Conservation (phyloP, 2,113 vertebrate species). For the Melospiza melodia region DNA sequence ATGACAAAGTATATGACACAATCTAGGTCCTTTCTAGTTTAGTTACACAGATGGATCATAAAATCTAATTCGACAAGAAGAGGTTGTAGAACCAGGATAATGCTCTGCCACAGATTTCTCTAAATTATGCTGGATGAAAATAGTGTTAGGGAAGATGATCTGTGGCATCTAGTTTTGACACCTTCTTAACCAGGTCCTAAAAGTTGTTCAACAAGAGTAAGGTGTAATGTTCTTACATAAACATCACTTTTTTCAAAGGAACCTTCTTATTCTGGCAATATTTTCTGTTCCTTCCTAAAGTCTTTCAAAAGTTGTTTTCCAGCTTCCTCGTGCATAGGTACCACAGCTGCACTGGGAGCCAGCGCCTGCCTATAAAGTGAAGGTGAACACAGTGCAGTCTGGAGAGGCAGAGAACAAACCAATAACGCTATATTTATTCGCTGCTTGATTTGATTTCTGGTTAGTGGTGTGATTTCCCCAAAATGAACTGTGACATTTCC, state of each 20-base stretch:
- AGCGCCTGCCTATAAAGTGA: not conserved
- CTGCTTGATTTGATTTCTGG: constrained; percentile 46
- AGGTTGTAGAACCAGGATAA: not conserved
- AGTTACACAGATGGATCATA: not conserved
- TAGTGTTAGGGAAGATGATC: not conserved
- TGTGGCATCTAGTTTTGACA: not conserved
- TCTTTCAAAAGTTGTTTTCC: not conserved
- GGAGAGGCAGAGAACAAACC: constrained; percentile 8
- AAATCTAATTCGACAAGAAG: not conserved
- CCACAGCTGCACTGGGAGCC: not conserved
- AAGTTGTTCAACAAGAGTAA: not conserved
- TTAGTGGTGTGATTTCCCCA: not conserved
- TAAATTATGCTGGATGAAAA: not conserved
- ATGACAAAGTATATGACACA: fast-evolving
- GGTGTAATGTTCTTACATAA: not conserved
- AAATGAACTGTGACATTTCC: constrained; percentile 42
- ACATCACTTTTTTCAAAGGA: not conserved
- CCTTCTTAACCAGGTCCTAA: not conserved
- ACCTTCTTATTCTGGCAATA: not conserved
- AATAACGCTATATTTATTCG: not conserved
- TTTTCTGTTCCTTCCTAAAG: not conserved
- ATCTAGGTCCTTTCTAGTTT: not conserved
- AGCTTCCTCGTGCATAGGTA: not conserved
- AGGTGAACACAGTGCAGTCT: not conserved
- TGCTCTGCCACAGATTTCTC: not conserved